Evolutionary conservation across 2,888 invertebrate species (phyloP).

Genomic region (Malachius bipustulatus): DNA sequence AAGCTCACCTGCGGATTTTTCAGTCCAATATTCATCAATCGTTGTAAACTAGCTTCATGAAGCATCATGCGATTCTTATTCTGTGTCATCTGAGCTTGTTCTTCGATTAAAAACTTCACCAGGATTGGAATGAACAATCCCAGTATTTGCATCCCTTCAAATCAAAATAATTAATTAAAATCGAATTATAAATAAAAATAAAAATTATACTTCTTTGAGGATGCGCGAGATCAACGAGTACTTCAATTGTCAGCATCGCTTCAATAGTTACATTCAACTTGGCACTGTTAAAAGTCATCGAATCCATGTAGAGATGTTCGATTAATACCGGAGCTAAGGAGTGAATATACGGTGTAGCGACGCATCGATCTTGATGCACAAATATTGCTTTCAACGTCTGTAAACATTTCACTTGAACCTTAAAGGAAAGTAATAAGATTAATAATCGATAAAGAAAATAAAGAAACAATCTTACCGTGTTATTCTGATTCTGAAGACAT

Average conservation of each 20-base stretch:
- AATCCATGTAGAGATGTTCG: slow-evolving; percentile 57
- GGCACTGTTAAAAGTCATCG: slow-evolving; percentile 48
- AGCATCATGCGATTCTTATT: slow-evolving; percentile 55
- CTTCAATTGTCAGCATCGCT: slow-evolving; percentile 62
- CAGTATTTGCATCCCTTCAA: slow-evolving; percentile 69
- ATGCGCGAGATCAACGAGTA: slow-evolving; percentile 59
- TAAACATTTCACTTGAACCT: slow-evolving; percentile 67
- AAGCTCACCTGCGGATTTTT: slow-evolving; percentile 68
- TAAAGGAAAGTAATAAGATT: slow-evolving; percentile 18
- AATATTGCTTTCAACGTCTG: slow-evolving; percentile 70
- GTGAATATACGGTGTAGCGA: slow-evolving; percentile 71
- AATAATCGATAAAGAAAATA: slow-evolving; percentile 5
- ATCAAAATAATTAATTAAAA: slow-evolving; percentile 7
- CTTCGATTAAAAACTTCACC: slow-evolving; percentile 71
- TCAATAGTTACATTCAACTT: slow-evolving; percentile 62
- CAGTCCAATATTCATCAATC: slow-evolving; percentile 85
- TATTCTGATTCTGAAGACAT: slow-evolving; percentile 57
- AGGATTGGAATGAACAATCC: slow-evolving; percentile 83
- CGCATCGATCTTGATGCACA: slow-evolving; percentile 53
- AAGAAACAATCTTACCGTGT: slow-evolving; percentile 39
- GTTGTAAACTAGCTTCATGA: slow-evolving; percentile 81
- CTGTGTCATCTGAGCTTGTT: slow-evolving; percentile 45
- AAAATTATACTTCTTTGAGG: slow-evolving; percentile 54
- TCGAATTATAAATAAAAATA: slow-evolving; percentile 5
- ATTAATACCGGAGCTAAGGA: slow-evolving; percentile 68